Conservation (phyloP, 2,888 invertebrate genomes). For the Drosophila longiperda region DNA sequence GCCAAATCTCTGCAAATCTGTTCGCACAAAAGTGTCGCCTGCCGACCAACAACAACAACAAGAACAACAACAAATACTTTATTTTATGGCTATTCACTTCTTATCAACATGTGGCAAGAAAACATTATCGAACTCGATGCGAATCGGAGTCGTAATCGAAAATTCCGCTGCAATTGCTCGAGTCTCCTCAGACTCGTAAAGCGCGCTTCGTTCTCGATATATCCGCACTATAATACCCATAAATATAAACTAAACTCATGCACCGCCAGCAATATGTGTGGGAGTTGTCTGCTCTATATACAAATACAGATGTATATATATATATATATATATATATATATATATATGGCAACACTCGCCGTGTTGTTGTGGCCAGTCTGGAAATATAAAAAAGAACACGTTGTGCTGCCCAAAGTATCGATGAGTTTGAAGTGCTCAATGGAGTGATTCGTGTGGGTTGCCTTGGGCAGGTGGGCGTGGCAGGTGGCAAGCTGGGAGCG, state of each 20-base stretch:
- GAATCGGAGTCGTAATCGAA: conserved; percentile 30
- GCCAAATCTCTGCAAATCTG: conserved; percentile 7
- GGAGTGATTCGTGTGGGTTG: conserved; percentile 13
- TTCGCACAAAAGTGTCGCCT: conserved; percentile 28
- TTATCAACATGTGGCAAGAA: conserved; percentile 37
- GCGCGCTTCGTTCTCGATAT: conserved; percentile 72
- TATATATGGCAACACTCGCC: conserved; percentile 40
- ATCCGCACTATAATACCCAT: conserved; percentile 85
- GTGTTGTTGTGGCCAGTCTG: conserved; percentile 36
- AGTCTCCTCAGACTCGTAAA: conserved; percentile 25
- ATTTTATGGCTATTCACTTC: conserved; percentile 46
- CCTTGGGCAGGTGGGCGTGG: background rate
- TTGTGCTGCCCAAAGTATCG: conserved; percentile 71
- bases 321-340: conserved; percentile 23
- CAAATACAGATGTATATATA: conserved; percentile 35
- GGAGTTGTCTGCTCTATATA: conserved; percentile 37
- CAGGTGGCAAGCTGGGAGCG: background rate
- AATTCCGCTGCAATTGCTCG: conserved; percentile 6
- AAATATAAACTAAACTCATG: conserved; percentile 85
- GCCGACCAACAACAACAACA: conserved; percentile 11
- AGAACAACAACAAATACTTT: conserved; percentile 6
- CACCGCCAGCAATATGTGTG: conserved; percentile 58
- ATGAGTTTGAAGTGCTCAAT: conserved; percentile 75
- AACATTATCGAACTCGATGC: conserved; percentile 1
- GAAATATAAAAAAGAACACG: conserved; percentile 65